Conservation (phyloP, 2,797 vertebrate genomes). For the Coendou prehensilis region DNA sequence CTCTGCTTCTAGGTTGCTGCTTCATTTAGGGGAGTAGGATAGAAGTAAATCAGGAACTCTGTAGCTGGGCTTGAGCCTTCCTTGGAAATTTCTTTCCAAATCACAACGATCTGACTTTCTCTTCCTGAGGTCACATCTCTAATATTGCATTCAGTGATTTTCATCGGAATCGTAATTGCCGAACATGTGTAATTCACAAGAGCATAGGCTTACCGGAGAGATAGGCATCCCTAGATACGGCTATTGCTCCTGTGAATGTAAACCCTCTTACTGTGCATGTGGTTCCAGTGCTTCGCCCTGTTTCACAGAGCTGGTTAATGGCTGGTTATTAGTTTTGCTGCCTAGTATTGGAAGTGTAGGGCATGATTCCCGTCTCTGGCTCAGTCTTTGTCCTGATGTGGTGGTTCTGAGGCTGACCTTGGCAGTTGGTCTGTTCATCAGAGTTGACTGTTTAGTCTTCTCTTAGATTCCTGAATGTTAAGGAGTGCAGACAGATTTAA, state of each 20-base stretch:
- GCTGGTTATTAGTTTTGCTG: not conserved
- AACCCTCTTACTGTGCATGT: not conserved
- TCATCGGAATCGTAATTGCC: conserved; percentile 18
- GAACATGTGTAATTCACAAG: conserved; percentile 29
- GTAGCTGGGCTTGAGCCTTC: not conserved
- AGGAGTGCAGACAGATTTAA: conserved; percentile 23
- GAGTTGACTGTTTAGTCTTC: not conserved
- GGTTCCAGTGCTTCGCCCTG: not conserved
- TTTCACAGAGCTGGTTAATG: not conserved
- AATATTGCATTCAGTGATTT: not conserved
- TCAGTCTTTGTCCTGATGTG: not conserved
- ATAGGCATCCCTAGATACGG: not conserved
- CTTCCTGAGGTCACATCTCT: conserved; percentile 37
- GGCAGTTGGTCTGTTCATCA: not conserved
- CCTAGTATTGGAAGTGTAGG: not conserved
- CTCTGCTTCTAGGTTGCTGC: not conserved
- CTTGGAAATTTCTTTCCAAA: conserved; percentile 32
- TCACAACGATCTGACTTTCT: not conserved
- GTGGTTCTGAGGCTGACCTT: conserved; percentile 22
- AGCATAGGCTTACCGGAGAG: conserved; percentile 26
- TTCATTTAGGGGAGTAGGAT: not conserved
- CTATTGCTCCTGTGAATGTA: not conserved
- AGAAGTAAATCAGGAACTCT: conserved; percentile 6
- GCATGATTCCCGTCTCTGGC: not conserved
- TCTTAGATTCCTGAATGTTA: conserved; percentile 9